Evolutionary conservation across 2,888 invertebrate genomes (phyloP), one percentile per base, ranked within the genome.

Genomic region (Plagodis pulveraria): DNA sequence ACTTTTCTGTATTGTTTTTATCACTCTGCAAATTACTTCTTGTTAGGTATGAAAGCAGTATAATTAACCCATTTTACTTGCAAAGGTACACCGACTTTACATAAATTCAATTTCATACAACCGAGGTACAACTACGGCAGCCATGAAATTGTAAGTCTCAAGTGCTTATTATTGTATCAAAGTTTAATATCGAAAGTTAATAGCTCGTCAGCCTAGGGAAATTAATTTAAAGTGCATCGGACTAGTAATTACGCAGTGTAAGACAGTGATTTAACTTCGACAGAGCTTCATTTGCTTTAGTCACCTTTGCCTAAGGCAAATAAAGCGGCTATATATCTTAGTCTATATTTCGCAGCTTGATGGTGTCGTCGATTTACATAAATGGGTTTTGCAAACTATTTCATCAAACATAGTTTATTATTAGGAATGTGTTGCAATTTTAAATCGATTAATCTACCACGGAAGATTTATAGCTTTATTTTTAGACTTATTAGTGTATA

Each of bases 211-310:
- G 81, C 80, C 83, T 84, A 77, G 78, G 80, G 81, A 70, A 87
- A 90, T 89, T 87, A 89, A 90, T 89, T 89, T 87, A 86, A 86
- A 89, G 83, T 87, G 85, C 84, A 86, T 86, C 80, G 84, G 84
- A 84, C 83, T 77, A 81, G 85, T 84, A 84, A 87, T 88, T 86
- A 84, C 80, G 56, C 49, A 61, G 49, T 61, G 45, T 49, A 61
- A 56, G 52, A 56, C 60, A 61, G 60, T 61, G 56, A 61, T 61
- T 49, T 49, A 61, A 61, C 34, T 56, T 51, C 35, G 45, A 51
- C 48, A 50, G n/a, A n/a, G n/a, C n/a, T n/a, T n/a, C n/a, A n/a
- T n/a, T n/a, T n/a, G n/a, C n/a, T n/a, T n/a, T n/a, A 48, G 48
- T 40, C 44, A 48, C 41, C 43, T 44, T 51, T 41, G 56, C 55